Base-by-base conservation (phyloP, 1,140 invertebrate genomes). In the Cepaea nemoralis region DNA sequence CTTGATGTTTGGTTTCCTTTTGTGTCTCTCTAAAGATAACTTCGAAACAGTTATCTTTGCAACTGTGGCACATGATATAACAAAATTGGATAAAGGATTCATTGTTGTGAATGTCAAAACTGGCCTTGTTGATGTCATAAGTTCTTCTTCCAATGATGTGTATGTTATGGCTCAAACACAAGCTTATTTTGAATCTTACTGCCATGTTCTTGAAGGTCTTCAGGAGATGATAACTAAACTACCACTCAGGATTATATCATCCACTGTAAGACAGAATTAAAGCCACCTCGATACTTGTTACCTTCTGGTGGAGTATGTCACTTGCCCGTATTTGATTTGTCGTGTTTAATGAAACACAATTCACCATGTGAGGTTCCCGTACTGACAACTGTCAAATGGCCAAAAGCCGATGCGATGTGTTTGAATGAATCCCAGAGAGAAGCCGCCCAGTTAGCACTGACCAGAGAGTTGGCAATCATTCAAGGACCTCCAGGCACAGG, bases 1-100 rank as follows among this genome's bases (percentile, higher is more conserved):
- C 73, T 93, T 96, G 48, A 93, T 96, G 86, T 94, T 91, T 89
- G 95, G 95, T 0, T 94, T 94, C 0, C 90, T 96, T 27, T 84
- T 96, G 0, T 93, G 94, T 82, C 93, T 96, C 27, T 94, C 94
- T 0, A 91, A 85, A 24, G 93, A 95, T 86, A 92, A 94, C 74
- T 96, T 96, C 87, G 88, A 93, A 45, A 93, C 93, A 42, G 90
- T 95, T 42, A 89, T 95, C 66, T 93, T 96, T 83, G 95, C 93
- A 24, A 94, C 93, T 0, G 94, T 96, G 37, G 86, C 91, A 3
- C 92, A 95, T 50, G 92, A 95, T 67, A 42, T 90, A 24, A 77
- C 85, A 37, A 80, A 86, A n/a, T 71, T 90, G 24, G 75, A 78
- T 22, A 78, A 88, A 22, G 89, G 89, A 37, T 67, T 84, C 19